Conservation (phyloP, 2,888 invertebrate genomes). For the Nebria salina region DNA sequence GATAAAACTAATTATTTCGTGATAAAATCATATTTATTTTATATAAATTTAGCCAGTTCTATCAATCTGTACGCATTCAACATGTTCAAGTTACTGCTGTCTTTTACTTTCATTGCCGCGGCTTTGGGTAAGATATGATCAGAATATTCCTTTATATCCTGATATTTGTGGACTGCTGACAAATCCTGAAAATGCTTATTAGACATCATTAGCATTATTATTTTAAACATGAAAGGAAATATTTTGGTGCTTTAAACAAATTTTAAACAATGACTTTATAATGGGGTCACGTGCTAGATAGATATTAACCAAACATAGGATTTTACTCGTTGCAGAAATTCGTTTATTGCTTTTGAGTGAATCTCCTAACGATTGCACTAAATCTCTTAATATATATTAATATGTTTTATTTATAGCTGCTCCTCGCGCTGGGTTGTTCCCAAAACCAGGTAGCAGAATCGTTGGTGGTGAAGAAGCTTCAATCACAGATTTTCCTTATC, state of each 20-base stretch:
- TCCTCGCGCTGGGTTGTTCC: neutral
- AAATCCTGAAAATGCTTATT: too few species aligned
- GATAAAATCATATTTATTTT: neutral
- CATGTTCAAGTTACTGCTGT: conserved; percentile 29
- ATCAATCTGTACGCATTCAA: neutral
- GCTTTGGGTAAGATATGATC: conserved; percentile 20
- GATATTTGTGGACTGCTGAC: too few species aligned
- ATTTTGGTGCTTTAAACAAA: too few species aligned
- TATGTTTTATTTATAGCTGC: neutral
- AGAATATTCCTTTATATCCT: too few species aligned
- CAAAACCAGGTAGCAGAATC: conserved; percentile 15
- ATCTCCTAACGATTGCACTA: too few species aligned
- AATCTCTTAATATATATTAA: neutral
- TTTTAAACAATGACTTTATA: too few species aligned
- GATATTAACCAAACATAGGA: too few species aligned
- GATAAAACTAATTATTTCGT: neutral
- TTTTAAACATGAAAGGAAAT: too few species aligned
- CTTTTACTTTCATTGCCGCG: conserved; percentile 16
- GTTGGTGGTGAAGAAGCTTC: conserved; percentile 28
- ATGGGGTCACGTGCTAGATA: too few species aligned
- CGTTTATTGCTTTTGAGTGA: too few species aligned
- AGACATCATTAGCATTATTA: too few species aligned
- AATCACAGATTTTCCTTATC: conserved; percentile 31
- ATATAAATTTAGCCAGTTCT: neutral
- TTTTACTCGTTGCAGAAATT: too few species aligned